Percentiles rank a stretch among this genome's conserved stretches.
These are phyloP conservation scores for Ecliptopera silaceata DNA, from an alignment of 2,888 invertebrate genomes.

Conservation along the genomic window DNA sequence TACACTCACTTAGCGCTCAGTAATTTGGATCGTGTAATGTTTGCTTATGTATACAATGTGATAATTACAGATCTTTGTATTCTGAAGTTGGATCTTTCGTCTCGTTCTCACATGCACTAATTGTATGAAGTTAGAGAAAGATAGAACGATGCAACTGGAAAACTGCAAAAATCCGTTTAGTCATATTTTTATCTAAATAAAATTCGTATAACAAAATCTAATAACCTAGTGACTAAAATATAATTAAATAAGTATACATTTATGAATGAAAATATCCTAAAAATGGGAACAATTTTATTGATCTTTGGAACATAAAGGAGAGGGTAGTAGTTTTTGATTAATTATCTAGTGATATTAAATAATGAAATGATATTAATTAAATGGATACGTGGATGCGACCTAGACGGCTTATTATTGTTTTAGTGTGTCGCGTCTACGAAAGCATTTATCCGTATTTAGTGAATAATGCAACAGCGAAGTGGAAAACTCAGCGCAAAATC, in stretches of 20 bases:
- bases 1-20: too few species aligned
- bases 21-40: too few species aligned
- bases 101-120: too few species aligned
- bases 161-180: too few species aligned
- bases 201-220: slow-evolving; percentile 27
- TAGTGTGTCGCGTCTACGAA: slow-evolving; percentile 24
- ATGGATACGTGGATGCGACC: slow-evolving; percentile 5
- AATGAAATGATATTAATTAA: too few species aligned
- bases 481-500: slow-evolving; percentile 15
- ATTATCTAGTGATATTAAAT: too few species aligned
- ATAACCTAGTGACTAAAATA: slow-evolving; percentile 34
- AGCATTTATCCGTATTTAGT: slow-evolving; percentile 30
- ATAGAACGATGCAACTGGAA: too few species aligned
- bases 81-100: too few species aligned
- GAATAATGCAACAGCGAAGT: slow-evolving; percentile 19
- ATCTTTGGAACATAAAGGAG: not conserved
- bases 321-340: not conserved
- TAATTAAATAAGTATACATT: not conserved
- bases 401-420: not conserved
- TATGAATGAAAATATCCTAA: not conserved
- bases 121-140: too few species aligned
- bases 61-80: too few species aligned
- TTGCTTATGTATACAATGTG: too few species aligned
- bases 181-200: slow-evolving; percentile 16
- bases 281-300: not conserved